phyloP scores from a whole-genome alignment of 30 jellyfish, hydroid and myxozoan species.

The Rhopilema esculentum region DNA sequence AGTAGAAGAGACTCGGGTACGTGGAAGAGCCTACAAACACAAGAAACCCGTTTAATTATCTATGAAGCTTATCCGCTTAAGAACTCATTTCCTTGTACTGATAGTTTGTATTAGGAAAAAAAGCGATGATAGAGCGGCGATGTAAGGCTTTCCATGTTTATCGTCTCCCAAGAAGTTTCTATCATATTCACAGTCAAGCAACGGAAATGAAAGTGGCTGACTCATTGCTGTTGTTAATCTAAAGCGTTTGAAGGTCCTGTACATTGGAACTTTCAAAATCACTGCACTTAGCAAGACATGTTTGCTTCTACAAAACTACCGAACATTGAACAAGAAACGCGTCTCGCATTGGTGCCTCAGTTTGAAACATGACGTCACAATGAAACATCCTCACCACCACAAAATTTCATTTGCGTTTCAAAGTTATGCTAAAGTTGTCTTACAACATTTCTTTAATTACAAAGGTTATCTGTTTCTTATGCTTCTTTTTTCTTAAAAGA shows the following conservation, averaged over 20 bases:
- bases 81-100: background rate
- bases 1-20: background rate
- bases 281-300: background rate
- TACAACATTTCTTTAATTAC: too few species aligned
- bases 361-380: too few species aligned
- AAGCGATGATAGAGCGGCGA: background rate
- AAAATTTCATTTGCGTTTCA: too few species aligned
- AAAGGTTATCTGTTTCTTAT: too few species aligned
- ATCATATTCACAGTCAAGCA: constrained; percentile 26
- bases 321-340: too few species aligned
- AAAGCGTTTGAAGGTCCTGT: background rate
- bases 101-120: background rate
- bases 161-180: constrained; percentile 1
- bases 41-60: background rate
- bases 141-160: background rate
- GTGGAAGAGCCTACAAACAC: background rate
- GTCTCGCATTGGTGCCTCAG: too few species aligned
- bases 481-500: too few species aligned
- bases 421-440: too few species aligned
- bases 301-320: too few species aligned
- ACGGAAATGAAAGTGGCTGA: constrained; percentile 33
- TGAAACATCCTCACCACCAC: too few species aligned
- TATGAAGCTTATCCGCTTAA: background rate
- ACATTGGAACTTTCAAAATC: background rate
- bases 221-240: constrained; percentile 27